Evolutionary conservation across 2,888 invertebrate species (phyloP).

Genomic region (Lepeophtheirus nordmannii): DNA sequence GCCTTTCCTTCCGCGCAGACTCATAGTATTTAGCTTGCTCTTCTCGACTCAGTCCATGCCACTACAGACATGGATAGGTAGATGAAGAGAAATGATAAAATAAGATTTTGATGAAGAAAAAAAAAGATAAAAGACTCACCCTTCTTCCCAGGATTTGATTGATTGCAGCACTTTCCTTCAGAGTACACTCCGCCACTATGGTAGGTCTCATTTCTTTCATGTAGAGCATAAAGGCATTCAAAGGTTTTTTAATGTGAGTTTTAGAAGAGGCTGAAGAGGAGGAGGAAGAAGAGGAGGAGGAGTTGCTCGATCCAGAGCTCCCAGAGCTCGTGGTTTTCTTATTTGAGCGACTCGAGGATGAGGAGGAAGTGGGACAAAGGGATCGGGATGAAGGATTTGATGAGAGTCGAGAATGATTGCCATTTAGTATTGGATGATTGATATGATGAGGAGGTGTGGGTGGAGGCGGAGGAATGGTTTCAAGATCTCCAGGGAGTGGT

Average conservation of each 20-base stretch:
- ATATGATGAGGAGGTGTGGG: neutral
- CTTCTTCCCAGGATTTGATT: slow-evolving; percentile 96
- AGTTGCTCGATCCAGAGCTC: neutral
- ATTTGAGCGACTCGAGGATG: neutral
- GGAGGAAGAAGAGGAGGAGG: neutral
- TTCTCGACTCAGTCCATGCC: slow-evolving; percentile 98
- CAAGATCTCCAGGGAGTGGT: neutral
- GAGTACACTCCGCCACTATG: slow-evolving; percentile 93
- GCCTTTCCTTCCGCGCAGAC: slow-evolving; percentile 97
- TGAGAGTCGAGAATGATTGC: slow-evolving; percentile 1
- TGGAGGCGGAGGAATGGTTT: neutral
- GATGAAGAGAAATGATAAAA: slow-evolving; percentile 27
- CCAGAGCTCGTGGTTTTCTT: neutral
- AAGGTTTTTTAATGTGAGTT: slow-evolving; percentile 95
- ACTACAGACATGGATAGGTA: slow-evolving; percentile 47
- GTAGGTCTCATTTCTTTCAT: slow-evolving; percentile 99
- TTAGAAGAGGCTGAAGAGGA: neutral
- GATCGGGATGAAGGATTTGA: no score
- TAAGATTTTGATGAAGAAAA: no score
- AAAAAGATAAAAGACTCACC: slow-evolving; percentile 47
- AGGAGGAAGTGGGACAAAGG: neutral
- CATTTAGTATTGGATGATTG: neutral
- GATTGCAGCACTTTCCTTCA: slow-evolving; percentile 96
- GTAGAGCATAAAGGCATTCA: slow-evolving; percentile 99
- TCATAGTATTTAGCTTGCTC: slow-evolving; percentile 99